Percentiles rank a stretch among this genome's conserved stretches.
phyloP scores from a whole-genome alignment of 2,888 invertebrate species.

The Tenthredo livida region DNA sequence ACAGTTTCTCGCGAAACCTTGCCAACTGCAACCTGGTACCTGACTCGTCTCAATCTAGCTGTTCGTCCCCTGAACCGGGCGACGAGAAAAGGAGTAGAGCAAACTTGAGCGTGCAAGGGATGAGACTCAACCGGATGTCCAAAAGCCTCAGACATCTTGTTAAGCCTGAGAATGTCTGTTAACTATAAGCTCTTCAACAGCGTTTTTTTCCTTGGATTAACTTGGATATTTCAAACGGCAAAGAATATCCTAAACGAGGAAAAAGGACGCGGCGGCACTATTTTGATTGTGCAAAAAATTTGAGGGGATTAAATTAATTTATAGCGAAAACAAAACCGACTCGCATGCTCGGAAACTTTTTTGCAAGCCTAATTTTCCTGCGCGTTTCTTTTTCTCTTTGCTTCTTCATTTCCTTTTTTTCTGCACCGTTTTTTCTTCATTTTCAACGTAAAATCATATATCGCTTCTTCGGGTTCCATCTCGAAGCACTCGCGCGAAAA shows the following conservation, averaged over 20 bases:
- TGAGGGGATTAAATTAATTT: not conserved
- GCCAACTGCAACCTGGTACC: not conserved
- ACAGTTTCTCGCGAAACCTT: not conserved
- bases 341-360: not conserved
- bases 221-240: not conserved
- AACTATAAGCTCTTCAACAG: conserved; percentile 15
- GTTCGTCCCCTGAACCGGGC: not conserved
- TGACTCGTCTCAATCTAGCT: not conserved
- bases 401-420: no score
- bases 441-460: conserved; percentile 11
- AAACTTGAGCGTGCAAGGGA: conserved; percentile 26
- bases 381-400: not conserved
- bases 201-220: conserved; percentile 9
- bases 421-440: not conserved
- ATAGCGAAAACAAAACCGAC: not conserved
- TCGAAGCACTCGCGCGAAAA: conserved; percentile 37
- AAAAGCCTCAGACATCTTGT: conserved; percentile 30
- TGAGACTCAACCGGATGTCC: conserved; percentile 21
- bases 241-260: not conserved
- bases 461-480: conserved; percentile 17
- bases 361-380: conserved; percentile 34
- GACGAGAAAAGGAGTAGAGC: conserved; percentile 11
- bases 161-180: conserved; percentile 17
- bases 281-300: not conserved
- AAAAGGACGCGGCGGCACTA: not conserved